Base-by-base conservation (phyloP, 30 jellyfish, hydroid and myxozoan species). In the Aurelia aurita complex sp. Pacific region DNA sequence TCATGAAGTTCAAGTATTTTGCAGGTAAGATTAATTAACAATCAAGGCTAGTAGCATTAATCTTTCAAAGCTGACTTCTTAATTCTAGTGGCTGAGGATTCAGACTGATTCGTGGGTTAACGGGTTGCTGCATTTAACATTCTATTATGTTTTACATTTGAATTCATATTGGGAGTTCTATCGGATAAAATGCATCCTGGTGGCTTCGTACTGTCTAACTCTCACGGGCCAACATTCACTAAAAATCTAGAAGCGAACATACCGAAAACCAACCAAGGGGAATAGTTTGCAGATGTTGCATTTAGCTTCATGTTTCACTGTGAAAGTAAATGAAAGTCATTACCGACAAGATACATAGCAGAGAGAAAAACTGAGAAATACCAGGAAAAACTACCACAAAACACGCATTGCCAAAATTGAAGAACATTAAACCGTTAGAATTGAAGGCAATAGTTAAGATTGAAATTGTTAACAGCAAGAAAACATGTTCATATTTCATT, bases 181-280 rank as follows among this genome's bases (percentile, higher is more conserved):
- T 46, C 12, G 14, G 1, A 46, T 46, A 46, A 46, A 46, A 46
- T 46, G 8, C 57, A 46, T 46, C 8, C 8, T 46, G 57, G 57
- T 43, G 54, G 54, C 50, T 43, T 43, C 54, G 15, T 9, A 43
- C 4, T 43, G 12, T 43, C 54, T 43, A 43, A 43, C 12, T 43
- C 1, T 6, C 54, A 43, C 54, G 5, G 54, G 54, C 12, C 12
- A 43, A 43, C 54, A 7, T 5, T 46, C 8, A 46, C 57, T 46
- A 46, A 1, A 4, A 1, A 46, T 46, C 57, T 46, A 46, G 57
- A 46, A 46, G 8, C 1, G 57, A 4, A 46, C 57, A 46, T 76
- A 88, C 96, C 96, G 72, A 79, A 88, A 88, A 23, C 96, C 96
- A 63, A 88, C 84, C 72, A 88, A 15, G 1, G 96, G 96, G 36